These are phyloP conservation scores for Luehdorfia chinensis DNA, from an alignment of 1,140 invertebrate genomes.

Conservation along the genomic window DNA sequence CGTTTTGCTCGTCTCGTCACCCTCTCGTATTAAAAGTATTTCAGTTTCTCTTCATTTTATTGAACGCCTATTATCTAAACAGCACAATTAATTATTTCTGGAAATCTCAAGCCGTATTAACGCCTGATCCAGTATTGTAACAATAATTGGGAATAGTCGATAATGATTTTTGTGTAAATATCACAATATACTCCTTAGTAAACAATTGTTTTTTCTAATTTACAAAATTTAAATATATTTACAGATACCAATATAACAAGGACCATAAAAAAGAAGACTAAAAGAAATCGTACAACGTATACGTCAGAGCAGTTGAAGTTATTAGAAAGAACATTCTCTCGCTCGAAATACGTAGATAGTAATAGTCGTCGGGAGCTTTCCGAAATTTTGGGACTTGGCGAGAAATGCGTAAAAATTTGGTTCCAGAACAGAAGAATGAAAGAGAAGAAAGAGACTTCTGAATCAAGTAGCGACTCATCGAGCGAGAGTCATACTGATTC, in stretches of 20 bases:
- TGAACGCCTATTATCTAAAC: too few relatives aligned
- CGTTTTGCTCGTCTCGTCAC: too few relatives aligned
- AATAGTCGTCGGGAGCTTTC: background rate
- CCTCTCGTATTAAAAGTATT: too few relatives aligned
- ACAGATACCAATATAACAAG: slow-evolving; percentile 27
- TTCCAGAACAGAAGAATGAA: slow-evolving; percentile 98
- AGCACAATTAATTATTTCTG: too few relatives aligned
- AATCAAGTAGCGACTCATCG: slow-evolving; percentile 7
- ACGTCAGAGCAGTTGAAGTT: slow-evolving; percentile 47
- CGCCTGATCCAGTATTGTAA: too few relatives aligned
- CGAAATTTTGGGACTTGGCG: background rate
- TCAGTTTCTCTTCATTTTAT: too few relatives aligned
- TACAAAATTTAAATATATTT: too few relatives aligned
- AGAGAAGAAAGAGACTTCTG: slow-evolving; percentile 89
- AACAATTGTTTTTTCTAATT: too few relatives aligned
- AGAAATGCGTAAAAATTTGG: slow-evolving; percentile 91
- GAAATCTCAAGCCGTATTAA: too few relatives aligned
- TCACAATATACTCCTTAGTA: too few relatives aligned
- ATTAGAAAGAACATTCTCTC: slow-evolving; percentile 29
- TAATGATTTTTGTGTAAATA: too few relatives aligned
- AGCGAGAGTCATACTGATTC: slow-evolving; percentile 28
- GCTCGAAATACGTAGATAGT: background rate
- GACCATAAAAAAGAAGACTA: slow-evolving; percentile 46
- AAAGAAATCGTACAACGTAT: slow-evolving; percentile 46
- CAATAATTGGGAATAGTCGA: too few relatives aligned